A percentile compares a stretch with the other conserved stretches of the same genome.
Conservation (phyloP, 1,140 invertebrate species). For the Mizuhopecten yessoensis region DNA sequence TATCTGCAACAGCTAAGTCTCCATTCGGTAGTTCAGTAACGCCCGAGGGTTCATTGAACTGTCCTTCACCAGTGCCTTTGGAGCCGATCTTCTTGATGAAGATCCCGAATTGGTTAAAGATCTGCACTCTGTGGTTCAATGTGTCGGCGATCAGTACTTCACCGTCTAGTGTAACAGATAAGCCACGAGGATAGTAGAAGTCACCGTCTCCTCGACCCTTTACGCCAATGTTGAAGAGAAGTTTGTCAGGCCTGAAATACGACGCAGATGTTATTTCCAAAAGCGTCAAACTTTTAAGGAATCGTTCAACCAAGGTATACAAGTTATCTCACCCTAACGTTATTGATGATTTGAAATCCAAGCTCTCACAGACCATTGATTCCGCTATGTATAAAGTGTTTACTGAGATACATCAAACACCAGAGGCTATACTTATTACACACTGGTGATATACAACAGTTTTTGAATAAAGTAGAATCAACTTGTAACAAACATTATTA, state of each 20-base stretch:
- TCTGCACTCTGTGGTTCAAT: conserved; percentile 92
- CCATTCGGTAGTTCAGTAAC: conserved; percentile 77
- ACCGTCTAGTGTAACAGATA: conserved; percentile 91
- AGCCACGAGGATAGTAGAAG: conserved; percentile 82
- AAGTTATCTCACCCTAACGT: background rate
- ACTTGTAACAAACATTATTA: too few relatives aligned
- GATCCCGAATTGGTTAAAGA: conserved; percentile 77
- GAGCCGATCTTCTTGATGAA: conserved; percentile 74
- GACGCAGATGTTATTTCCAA: too few relatives aligned
- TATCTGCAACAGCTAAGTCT: conserved; percentile 93
- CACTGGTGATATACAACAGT: too few relatives aligned
- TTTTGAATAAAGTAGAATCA: too few relatives aligned
- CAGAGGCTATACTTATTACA: too few relatives aligned
- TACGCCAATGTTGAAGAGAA: conserved; percentile 76
- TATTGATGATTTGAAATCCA: too few relatives aligned
- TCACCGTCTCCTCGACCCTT: conserved; percentile 72
- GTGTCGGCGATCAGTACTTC: conserved; percentile 96
- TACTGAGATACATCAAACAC: too few relatives aligned
- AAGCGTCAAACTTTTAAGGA: too few relatives aligned
- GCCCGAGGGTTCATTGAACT: conserved; percentile 79
- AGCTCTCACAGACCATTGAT: too few relatives aligned
- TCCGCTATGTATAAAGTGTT: too few relatives aligned
- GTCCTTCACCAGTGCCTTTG: conserved; percentile 67
- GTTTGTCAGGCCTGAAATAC: conserved; percentile 76
- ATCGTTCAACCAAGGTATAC: too few relatives aligned